Base-by-base conservation (phyloP, 2,888 invertebrate species). In the Catotricha subobsoleta region DNA sequence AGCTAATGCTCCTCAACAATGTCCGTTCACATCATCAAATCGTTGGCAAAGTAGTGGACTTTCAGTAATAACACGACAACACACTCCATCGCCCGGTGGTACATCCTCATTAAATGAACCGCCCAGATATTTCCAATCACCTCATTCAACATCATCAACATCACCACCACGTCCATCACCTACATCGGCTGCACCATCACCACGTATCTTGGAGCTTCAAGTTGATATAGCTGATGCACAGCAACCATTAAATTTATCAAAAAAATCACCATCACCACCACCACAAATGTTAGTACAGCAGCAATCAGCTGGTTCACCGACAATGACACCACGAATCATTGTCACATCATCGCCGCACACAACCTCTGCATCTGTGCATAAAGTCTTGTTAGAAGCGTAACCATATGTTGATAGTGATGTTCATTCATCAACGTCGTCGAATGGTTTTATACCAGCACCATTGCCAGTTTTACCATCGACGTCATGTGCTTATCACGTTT, bases 201-300 rank as follows among this genome's bases (percentile, higher is more conserved):
- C 65, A 64, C 49, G 75, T 60, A 65, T 76, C 57, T 66, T 77
- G 54, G 81, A 83, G 58, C 69, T 86, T 51, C 83, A 84, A 62
- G 82, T 84, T 51, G 81, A 82, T 56, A 81, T 82, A 50, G 81
- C 81, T 18, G 80, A 80, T 55, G 73, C 78, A 40, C 76, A 76
- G 51, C 81, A 82, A 59, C 90, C 90, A 42, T 67, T 90, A 50
- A 90, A 90, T 69, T 71, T 90, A 54, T 88, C 87, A 61, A 88
- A 87, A 63, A 81, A 81, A 58, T 77, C 80, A 48, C 79, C 79
- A 51, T 74, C 77, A 50, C 77, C 80, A 48, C 78, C 83, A 61
- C 80, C 83, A 39, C 10, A n/a, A n/a, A n/a, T n/a, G n/a, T n/a
- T n/a, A n/a, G 36, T 36, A 10, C 36, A 36, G 23, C 36, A 36